phyloP scores from a whole-genome alignment of 2,797 vertebrate species.

The Peromyscus nudipes region DNA sequence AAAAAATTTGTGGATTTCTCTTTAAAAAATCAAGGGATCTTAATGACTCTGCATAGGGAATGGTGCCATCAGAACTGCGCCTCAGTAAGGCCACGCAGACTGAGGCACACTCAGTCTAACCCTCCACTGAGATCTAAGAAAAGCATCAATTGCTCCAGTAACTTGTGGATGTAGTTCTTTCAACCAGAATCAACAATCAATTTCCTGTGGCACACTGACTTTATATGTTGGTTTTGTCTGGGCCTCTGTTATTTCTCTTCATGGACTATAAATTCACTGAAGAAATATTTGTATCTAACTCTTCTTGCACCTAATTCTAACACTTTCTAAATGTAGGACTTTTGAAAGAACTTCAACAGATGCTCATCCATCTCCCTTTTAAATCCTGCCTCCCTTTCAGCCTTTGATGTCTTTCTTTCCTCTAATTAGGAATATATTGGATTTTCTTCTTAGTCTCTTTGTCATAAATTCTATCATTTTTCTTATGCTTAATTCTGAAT shows the following conservation, averaged over 20 bases:
- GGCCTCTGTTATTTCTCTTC: background rate
- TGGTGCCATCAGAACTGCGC: background rate
- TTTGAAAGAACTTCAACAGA: slow-evolving; percentile 1
- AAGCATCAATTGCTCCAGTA: slow-evolving; percentile 27
- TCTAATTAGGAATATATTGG: background rate
- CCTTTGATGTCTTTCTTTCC: background rate
- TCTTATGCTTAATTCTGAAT: slow-evolving; percentile 49
- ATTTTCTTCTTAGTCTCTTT: slow-evolving; percentile 19
- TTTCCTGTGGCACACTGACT: background rate
- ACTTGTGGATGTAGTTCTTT: background rate
- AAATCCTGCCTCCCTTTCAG: background rate
- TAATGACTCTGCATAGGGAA: background rate
- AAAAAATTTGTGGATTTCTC: background rate
- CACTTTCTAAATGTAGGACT: slow-evolving; percentile 41
- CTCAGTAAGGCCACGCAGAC: background rate
- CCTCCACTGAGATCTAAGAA: slow-evolving; percentile 19
- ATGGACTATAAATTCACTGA: background rate
- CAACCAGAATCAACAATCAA: background rate
- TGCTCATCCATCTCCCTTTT: background rate
- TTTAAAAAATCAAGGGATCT: slow-evolving; percentile 35
- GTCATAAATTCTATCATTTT: slow-evolving; percentile 34
- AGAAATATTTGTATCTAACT: background rate
- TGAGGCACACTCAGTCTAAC: background rate
- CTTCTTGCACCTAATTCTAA: background rate
- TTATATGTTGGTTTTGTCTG: background rate